A percentile compares a stretch with the other conserved stretches of the same genome.
Conservation (phyloP, 2,888 invertebrate species). For the Sarcophaga rosellei region DNA sequence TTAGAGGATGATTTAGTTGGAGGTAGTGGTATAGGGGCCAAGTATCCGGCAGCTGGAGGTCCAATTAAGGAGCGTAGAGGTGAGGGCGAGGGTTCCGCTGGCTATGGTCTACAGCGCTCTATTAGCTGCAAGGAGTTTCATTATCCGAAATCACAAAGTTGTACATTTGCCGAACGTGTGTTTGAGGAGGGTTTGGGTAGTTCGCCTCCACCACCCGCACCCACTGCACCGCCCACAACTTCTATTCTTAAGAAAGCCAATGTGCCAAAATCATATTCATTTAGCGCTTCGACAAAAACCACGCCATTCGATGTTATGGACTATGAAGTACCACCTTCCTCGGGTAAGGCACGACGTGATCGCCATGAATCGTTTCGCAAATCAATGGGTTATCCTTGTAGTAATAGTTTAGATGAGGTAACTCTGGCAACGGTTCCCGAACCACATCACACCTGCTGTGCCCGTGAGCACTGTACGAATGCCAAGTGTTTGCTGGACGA, state of each 20-base stretch:
- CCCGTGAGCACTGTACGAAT: slow-evolving; percentile 79
- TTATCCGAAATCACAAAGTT: slow-evolving; percentile 81
- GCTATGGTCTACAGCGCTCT: slow-evolving; percentile 78
- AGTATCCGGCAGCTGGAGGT: slow-evolving; percentile 49
- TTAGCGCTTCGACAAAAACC: slow-evolving; percentile 79
- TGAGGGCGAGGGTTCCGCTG: slow-evolving; percentile 77
- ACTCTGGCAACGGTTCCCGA: slow-evolving; percentile 68
- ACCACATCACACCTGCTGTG: slow-evolving; percentile 76
- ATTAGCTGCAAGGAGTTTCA: slow-evolving; percentile 80
- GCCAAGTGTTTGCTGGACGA: slow-evolving; percentile 79
- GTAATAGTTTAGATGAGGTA: slow-evolving; percentile 76
- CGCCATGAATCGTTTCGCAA: slow-evolving; percentile 78
- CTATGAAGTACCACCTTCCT: slow-evolving; percentile 78
- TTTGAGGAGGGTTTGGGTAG: slow-evolving; percentile 71
- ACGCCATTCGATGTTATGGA: slow-evolving; percentile 81
- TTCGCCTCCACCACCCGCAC: slow-evolving; percentile 62
- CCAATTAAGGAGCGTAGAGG: slow-evolving; percentile 74
- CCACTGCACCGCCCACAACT: slow-evolving; percentile 72
- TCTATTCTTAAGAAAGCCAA: slow-evolving; percentile 77
- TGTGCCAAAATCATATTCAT: slow-evolving; percentile 81
- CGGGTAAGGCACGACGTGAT: slow-evolving; percentile 75
- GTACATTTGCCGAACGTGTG: slow-evolving; percentile 79
- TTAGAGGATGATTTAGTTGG: slow-evolving; percentile 71
- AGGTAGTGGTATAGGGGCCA: slow-evolving; percentile 40
- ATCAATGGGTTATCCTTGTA: slow-evolving; percentile 77